phyloP scores from a whole-genome alignment of 2,888 invertebrate genomes.

The Siphonodentalium dalli region DNA sequence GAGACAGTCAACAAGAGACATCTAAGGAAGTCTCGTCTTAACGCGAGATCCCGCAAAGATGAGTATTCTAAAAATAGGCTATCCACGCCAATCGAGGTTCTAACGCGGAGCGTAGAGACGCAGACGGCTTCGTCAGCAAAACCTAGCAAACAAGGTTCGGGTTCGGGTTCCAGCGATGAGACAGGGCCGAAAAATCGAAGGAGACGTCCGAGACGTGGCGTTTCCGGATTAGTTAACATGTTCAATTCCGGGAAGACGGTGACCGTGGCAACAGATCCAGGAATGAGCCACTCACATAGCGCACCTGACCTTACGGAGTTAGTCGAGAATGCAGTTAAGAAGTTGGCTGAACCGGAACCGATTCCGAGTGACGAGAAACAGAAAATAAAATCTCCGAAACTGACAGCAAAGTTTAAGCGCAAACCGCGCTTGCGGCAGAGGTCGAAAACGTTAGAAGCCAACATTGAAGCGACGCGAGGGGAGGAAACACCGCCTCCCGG shows the following conservation, averaged over 20 bases:
- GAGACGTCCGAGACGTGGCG: conserved; percentile 34
- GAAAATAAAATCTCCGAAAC: conserved; percentile 3
- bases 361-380: neutral
- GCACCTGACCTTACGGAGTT: conserved; percentile 52
- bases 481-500: too few species aligned
- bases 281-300: conserved; percentile 45
- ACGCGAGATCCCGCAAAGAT: too few species aligned
- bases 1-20: too few species aligned
- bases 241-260: conserved; percentile 53
- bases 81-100: too few species aligned
- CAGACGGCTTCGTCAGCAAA: conserved; percentile 28
- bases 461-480: too few species aligned
- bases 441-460: neutral
- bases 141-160: too few species aligned
- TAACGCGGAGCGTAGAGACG: conserved; percentile 42
- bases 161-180: too few species aligned
- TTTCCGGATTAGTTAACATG: conserved; percentile 48
- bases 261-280: conserved; percentile 31
- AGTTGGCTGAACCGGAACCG: conserved; percentile 22
- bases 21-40: too few species aligned
- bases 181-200: too few species aligned
- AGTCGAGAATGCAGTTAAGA: conserved; percentile 24
- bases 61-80: too few species aligned
- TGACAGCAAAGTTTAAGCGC: conserved; percentile 1
- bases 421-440: neutral